Evolutionary conservation across 2,797 vertebrate genomes (phyloP).

Genomic region (Diglossa cyanea): DNA sequence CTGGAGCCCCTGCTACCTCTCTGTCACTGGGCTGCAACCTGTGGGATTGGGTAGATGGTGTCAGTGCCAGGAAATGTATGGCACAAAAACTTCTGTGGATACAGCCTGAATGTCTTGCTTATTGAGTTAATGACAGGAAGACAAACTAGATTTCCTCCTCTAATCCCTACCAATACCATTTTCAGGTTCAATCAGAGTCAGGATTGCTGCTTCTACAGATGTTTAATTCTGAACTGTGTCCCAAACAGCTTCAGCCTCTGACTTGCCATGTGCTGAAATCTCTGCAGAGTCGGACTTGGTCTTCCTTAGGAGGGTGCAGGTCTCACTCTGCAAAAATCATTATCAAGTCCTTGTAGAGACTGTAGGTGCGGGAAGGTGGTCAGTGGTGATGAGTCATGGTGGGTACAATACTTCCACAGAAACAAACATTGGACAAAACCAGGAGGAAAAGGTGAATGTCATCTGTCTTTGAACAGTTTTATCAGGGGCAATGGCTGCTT

Average conservation of each 20-base stretch:
- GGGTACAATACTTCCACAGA: neutral
- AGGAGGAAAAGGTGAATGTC: neutral
- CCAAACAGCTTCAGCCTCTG: neutral
- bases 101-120: neutral
- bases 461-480: neutral
- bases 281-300: neutral
- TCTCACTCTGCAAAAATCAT: neutral
- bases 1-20: neutral
- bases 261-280: neutral
- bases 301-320: neutral
- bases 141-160: neutral
- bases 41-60: neutral
- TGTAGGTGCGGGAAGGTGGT: neutral
- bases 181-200: neutral
- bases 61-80: neutral
- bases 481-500: neutral
- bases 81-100: neutral
- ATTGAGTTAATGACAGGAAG: neutral
- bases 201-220: neutral
- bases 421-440: neutral
- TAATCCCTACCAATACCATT: neutral
- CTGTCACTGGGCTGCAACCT: neutral
- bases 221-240: neutral
- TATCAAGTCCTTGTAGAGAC: neutral
- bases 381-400: neutral